phyloP scores from a whole-genome alignment of 2,113 vertebrate genomes.

The Rhinichthys klamathensis region DNA sequence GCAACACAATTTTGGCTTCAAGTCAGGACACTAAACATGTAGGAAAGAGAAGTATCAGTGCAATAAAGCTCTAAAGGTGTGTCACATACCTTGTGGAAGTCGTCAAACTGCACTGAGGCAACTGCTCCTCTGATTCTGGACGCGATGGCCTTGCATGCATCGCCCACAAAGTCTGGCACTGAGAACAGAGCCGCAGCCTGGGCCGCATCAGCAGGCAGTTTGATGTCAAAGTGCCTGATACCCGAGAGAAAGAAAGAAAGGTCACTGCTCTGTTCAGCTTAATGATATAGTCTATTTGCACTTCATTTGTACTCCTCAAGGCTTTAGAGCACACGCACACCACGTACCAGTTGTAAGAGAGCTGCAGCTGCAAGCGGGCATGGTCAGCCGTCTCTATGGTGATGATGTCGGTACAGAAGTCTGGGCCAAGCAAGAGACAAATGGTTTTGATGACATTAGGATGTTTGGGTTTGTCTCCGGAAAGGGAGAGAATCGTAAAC shows the following conservation, averaged over 20 bases:
- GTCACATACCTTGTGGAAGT: slow-evolving; percentile 87
- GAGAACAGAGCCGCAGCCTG: slow-evolving; percentile 79
- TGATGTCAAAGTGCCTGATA: slow-evolving; percentile 86
- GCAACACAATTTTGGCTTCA: not conserved
- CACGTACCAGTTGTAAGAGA: slow-evolving; percentile 88
- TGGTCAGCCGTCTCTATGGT: slow-evolving; percentile 90
- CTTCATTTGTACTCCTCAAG: not conserved
- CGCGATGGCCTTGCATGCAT: slow-evolving; percentile 88
- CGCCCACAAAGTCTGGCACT: slow-evolving; percentile 86
- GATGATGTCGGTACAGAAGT: slow-evolving; percentile 91
- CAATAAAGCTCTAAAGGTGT: not conserved
- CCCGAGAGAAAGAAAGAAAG: not conserved
- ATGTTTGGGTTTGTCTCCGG: slow-evolving; percentile 84
- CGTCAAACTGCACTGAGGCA: slow-evolving; percentile 88
- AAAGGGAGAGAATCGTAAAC: slow-evolving; percentile 88
- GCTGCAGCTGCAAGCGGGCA: slow-evolving; percentile 88
- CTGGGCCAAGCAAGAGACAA: slow-evolving; percentile 87
- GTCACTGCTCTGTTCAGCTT: not conserved
- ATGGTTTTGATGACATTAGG: slow-evolving; percentile 83
- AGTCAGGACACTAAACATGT: not conserved
- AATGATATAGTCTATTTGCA: not conserved
- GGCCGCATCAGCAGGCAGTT: not conserved
- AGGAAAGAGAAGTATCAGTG: not conserved
- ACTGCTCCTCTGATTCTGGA: slow-evolving; percentile 86
- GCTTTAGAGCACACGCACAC: not conserved